phyloP scores from a whole-genome alignment of 2,113 vertebrate species.

The Barnardius zonarius region DNA sequence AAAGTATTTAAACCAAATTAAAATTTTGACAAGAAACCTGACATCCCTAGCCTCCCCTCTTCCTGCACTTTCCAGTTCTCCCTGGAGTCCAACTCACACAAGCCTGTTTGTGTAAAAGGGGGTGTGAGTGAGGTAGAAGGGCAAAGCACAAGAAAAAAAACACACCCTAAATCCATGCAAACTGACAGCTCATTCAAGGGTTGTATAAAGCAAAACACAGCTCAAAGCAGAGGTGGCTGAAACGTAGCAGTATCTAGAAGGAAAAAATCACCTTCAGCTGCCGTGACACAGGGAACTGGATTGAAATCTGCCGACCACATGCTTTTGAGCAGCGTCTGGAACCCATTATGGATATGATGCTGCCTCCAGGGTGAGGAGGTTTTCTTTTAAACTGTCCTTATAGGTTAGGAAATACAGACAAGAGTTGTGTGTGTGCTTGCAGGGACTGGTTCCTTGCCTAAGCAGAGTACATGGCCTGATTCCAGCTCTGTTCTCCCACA shows the following conservation, averaged over 20 bases:
- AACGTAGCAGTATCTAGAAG: not conserved
- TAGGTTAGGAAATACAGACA: not conserved
- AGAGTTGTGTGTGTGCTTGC: not conserved
- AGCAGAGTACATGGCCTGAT: not conserved
- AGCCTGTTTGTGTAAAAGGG: not conserved
- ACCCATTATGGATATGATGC: fast-evolving
- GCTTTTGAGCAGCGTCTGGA: not conserved
- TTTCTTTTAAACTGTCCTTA: not conserved
- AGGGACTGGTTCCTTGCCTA: not conserved
- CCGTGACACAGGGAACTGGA: not conserved
- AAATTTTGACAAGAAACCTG: not conserved
- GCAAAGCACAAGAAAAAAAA: not conserved
- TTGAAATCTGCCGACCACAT: fast-evolving
- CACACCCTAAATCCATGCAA: not conserved
- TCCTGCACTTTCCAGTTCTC: not conserved
- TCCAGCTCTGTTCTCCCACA: not conserved
- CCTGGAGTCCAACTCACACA: not conserved
- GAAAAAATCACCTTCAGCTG: not conserved
- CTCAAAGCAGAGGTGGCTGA: not conserved
- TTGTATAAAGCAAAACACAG: not conserved
- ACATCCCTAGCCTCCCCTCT: not conserved
- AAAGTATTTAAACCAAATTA: not conserved
- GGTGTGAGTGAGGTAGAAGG: not conserved
- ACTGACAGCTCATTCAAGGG: not conserved
- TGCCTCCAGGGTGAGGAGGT: not conserved